These are phyloP conservation scores for Lypha dubia DNA, from an alignment of 2,888 invertebrate genomes.

Conservation along the genomic window DNA sequence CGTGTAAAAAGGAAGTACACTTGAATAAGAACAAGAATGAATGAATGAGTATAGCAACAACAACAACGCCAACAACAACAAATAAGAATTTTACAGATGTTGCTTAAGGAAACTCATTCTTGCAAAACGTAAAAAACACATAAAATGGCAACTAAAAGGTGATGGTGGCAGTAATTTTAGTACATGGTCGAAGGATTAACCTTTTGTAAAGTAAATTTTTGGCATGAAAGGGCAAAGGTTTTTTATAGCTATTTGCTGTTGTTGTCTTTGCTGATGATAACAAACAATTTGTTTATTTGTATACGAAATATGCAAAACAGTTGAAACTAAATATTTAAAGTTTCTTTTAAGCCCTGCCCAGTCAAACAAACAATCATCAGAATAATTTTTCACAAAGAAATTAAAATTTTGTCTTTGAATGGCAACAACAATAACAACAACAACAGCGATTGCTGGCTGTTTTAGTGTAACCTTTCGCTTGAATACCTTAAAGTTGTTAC, in stretches of 20 bases:
- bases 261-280: constrained; percentile 36
- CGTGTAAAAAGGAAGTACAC: constrained; percentile 48
- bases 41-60: background rate
- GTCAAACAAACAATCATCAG: constrained; percentile 54
- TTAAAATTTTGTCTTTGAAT: constrained; percentile 56
- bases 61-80: constrained; percentile 60
- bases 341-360: constrained; percentile 40
- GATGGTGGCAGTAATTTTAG: constrained; percentile 23
- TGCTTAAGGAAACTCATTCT: constrained; percentile 51
- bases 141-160: constrained; percentile 46
- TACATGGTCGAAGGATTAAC: constrained; percentile 52
- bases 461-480: constrained; percentile 35
- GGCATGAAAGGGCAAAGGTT: constrained; percentile 49
- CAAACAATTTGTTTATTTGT: constrained; percentile 67
- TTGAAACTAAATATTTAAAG: constrained; percentile 73
- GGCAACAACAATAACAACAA: constrained; percentile 30
- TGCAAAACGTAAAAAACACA: background rate
- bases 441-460: constrained; percentile 35
- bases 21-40: constrained; percentile 27
- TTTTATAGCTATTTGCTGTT: constrained; percentile 34
- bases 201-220: constrained; percentile 52
- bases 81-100: constrained; percentile 70
- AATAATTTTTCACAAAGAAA: constrained; percentile 58
- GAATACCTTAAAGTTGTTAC: constrained; percentile 38
- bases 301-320: constrained; percentile 72